Evolutionary conservation across 2,888 invertebrate species (phyloP), one percentile per base, ranked within the genome.

Genomic region (Macrophya annulata): DNA sequence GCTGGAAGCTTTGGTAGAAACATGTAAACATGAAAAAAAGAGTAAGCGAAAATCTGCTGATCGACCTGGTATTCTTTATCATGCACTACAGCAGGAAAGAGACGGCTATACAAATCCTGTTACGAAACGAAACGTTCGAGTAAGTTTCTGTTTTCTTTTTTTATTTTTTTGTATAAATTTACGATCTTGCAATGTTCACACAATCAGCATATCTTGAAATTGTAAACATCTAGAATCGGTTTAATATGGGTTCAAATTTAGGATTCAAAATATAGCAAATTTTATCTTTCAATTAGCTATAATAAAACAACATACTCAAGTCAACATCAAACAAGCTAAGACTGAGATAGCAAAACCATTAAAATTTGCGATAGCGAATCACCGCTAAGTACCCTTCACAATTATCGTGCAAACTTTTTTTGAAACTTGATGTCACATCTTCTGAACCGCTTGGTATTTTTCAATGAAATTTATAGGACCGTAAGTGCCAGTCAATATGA

Each of bases 1-100:
- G 4, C 6, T 72, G 72, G 21, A 40, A 84, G 84, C 72, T 62
- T 17, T 84, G 6, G n/a, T 71, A 5, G 72, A 51, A 48, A 15
- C 51, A 15, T 17, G 45, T 3, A 71, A 59, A 21, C 43, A 51
- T 48, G 45, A 25, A n/a, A 9, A 9, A 17, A 31, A 3, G 17
- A 45, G 37, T 25, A 8, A 21, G 8, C 45, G 68, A n/a, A 12
- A 51, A 15, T 37, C 31, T 17, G 51, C 15, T 5, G 31, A 51
- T 31, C 17, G 37, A 6, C 37, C 77, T 12, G 37, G n/a, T 31
- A 15, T 77, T 77, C 37, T 9, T 77, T 77, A 77, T 15, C 12
- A 55, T 2, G 55, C 9, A 17, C 25, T 77, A 17, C 37, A 37
- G 17, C 31, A 37, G 17, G n/a, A 40, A n/a, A 51, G 9, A 55